These are phyloP conservation scores for Siphlonurus alternatus DNA, from an alignment of 2,888 invertebrate species.

Conservation along the genomic window DNA sequence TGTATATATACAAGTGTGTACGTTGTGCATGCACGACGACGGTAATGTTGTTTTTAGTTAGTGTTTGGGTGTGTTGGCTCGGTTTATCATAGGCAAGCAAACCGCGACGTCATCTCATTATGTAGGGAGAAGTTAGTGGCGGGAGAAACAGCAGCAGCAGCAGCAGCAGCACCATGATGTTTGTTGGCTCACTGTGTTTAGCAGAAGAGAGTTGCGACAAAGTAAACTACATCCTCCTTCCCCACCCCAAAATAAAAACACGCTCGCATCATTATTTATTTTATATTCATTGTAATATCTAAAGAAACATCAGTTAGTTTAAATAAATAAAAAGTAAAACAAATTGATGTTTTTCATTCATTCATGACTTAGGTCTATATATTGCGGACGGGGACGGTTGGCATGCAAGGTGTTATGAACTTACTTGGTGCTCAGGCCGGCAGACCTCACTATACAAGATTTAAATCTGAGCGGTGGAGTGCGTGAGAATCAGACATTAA, in stretches of 20 bases:
- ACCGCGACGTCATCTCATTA: not conserved
- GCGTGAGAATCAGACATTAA: constrained; percentile 2
- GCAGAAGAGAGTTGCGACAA: not conserved
- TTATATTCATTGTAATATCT: not conserved
- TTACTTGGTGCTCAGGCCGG: no score
- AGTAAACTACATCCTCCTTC: not conserved
- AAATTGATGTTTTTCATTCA: not conserved
- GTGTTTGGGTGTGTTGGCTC: not conserved
- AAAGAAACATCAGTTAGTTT: not conserved
- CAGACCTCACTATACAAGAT: not conserved
- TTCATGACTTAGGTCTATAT: not conserved
- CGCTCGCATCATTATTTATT: not conserved
- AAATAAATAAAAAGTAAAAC: not conserved
- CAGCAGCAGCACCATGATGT: not conserved
- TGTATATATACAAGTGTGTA: not conserved
- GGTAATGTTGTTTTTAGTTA: not conserved
- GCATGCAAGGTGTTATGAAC: not conserved
- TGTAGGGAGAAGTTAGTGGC: not conserved
- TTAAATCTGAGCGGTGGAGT: constrained; percentile 1
- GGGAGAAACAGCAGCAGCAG: no score
- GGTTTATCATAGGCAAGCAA: not conserved
- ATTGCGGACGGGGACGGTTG: not conserved
- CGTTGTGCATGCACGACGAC: not conserved
- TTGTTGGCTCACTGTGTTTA: not conserved
- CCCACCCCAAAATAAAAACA: not conserved